A percentile compares a stretch with the other conserved stretches of the same genome.
Evolutionary conservation across 1,140 invertebrate species (phyloP).

Genomic region (Euwallacea fornicatus): DNA sequence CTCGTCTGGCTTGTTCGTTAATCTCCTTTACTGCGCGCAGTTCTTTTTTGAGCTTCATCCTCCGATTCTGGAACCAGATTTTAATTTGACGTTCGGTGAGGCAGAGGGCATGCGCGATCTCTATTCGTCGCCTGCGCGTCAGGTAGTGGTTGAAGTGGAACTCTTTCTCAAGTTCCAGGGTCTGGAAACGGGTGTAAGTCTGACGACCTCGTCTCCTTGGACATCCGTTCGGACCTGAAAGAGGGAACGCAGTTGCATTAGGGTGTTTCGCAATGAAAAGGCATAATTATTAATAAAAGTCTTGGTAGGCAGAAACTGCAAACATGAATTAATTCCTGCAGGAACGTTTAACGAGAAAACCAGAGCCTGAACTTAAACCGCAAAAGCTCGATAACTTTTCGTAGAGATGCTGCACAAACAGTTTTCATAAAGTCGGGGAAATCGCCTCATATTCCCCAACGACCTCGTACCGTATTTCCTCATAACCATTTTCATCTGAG

Average conservation of each 20-base stretch:
- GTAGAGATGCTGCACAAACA: constrained; percentile 21
- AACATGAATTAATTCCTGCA: too few species aligned
- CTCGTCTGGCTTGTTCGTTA: constrained; percentile 88
- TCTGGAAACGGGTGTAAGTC: constrained; percentile 96
- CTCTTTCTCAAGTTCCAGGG: constrained; percentile 94
- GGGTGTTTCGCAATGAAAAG: too few species aligned
- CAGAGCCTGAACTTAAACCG: not conserved
- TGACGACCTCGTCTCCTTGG: constrained; percentile 90
- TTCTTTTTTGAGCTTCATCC: constrained; percentile 98
- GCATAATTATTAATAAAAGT: too few species aligned
- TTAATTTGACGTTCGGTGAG: constrained; percentile 96
- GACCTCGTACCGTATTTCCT: constrained; percentile 30
- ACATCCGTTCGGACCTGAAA: constrained; percentile 93
- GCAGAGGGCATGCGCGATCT: constrained; percentile 94
- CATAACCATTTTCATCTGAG: constrained; percentile 33
- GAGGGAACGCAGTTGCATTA: not conserved
- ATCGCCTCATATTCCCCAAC: constrained; percentile 25
- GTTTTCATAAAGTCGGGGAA: constrained; percentile 25
- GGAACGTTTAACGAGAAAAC: too few species aligned
- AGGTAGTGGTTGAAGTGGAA: constrained; percentile 99
- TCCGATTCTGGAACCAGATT: constrained; percentile 96
- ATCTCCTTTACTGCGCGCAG: constrained; percentile 90
- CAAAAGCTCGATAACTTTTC: constrained; percentile 4
- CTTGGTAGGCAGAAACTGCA: too few species aligned
- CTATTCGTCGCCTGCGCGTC: constrained; percentile 91